These are phyloP conservation scores for Lasioglossum pauxillum DNA, from an alignment of 2,888 invertebrate species.

Conservation along the genomic window DNA sequence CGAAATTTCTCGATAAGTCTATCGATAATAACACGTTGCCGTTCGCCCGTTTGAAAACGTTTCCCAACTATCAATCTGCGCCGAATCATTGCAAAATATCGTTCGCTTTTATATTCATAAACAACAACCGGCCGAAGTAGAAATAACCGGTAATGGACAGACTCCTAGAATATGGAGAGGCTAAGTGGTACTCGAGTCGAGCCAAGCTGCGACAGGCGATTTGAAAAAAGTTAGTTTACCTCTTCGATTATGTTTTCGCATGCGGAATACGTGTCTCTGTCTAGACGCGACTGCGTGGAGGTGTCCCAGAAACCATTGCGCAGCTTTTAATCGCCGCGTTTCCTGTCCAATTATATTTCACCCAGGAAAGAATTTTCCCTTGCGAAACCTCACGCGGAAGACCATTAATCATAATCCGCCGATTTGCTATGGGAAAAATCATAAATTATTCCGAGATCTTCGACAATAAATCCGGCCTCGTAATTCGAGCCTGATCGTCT, in stretches of 20 bases:
- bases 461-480: no score
- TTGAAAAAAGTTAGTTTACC: background rate
- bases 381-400: background rate
- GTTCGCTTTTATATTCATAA: background rate
- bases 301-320: slow-evolving; percentile 2
- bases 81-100: background rate
- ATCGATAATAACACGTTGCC: background rate
- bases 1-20: background rate
- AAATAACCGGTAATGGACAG: slow-evolving; percentile 6
- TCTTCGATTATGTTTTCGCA: background rate
- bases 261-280: background rate
- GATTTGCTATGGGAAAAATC: background rate
- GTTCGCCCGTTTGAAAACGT: background rate
- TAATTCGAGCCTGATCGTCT: no score
- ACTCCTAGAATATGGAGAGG: background rate
- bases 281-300: background rate
- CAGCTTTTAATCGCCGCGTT: background rate
- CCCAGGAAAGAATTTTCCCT: background rate
- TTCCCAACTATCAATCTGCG: background rate
- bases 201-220: background rate
- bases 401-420: background rate
- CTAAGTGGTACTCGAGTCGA: background rate
- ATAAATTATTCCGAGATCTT: background rate
- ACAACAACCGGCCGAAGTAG: background rate
- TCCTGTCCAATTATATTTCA: background rate